Evolutionary conservation across 2,113 vertebrate genomes (phyloP), one percentile per base, ranked within the genome.

Genomic region (Strix uralensis): DNA sequence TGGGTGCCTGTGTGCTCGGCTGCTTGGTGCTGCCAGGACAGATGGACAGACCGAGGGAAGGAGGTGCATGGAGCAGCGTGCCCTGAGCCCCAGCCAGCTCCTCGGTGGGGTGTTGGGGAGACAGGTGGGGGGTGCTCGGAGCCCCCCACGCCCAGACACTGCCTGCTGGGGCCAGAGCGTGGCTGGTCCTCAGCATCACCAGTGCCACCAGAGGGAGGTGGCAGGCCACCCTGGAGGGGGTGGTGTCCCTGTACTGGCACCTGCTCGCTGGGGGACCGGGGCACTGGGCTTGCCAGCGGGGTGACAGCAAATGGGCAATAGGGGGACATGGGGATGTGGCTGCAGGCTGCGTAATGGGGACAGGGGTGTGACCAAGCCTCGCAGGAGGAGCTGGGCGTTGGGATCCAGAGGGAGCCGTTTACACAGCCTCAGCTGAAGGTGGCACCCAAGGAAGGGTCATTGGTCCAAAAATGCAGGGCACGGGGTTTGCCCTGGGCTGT

Each of bases 11-110:
- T 19, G 47, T 36, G 20, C 44, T 82, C 3, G 2, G 36, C 11
- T 66, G 34, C 55, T 86, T 79, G 42, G 32, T 88, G 71, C 71
- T 61, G 55, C 52, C 12, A 2, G 58, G 30, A 61, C 1, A 3
- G 30, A 32, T 1, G 5, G 71, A 58, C 10, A 32, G 70, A 36
- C 0, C n/a, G 27, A 44, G 30, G 38, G 55, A 79, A 62, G n/a
- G 61, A 88, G 22, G 16, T 15, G 3, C 1, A 2, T 47, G 30
- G 61, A 58, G 27, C 1, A 0, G 32, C 0, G 2, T 52, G 26
- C 26, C 27, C 36, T 15, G 52, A 74, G 36, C 38, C 30, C 36
- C 30, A 11, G 30, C 21, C 1, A 3, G 44, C 11, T 66, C 44
- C 51, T 74, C 15, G 18, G 25, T 36, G 59, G 51, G 29, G 19